These are phyloP conservation scores for Nylanderia fulva DNA, from an alignment of 1,140 invertebrate genomes.

Conservation along the genomic window DNA sequence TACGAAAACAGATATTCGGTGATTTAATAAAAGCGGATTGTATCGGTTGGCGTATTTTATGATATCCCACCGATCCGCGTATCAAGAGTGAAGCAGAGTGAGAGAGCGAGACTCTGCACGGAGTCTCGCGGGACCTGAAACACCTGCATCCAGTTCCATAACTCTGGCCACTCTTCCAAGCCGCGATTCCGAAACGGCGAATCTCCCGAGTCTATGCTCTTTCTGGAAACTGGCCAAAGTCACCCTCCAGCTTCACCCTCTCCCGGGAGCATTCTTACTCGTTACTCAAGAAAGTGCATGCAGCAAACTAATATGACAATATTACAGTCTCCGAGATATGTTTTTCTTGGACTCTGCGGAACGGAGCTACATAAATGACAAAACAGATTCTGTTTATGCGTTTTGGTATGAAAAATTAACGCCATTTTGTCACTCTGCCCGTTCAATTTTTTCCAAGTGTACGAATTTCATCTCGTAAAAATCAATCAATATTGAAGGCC, in stretches of 20 bases:
- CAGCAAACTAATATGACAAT: constrained; percentile 33
- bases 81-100: not conserved
- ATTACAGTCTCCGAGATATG: constrained; percentile 30
- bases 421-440: not conserved
- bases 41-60: constrained; percentile 32
- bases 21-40: constrained; percentile 38
- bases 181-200: constrained; percentile 36
- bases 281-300: constrained; percentile 14
- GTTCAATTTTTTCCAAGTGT: not conserved
- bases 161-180: constrained; percentile 51
- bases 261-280: constrained; percentile 10
- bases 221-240: constrained; percentile 58
- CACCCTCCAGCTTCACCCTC: not conserved
- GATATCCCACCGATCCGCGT: constrained; percentile 24
- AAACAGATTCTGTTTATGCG: not conserved
- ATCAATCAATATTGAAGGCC: not conserved
- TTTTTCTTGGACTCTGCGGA: constrained; percentile 7
- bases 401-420: not conserved
- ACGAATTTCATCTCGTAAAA: not conserved
- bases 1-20: constrained; percentile 27
- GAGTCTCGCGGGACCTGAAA: constrained; percentile 62
- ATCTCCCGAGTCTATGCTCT: constrained; percentile 50
- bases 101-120: constrained; percentile 35
- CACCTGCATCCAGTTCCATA: constrained; percentile 46
- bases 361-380: not conserved